Percentiles rank a stretch among this genome's conserved stretches.
phyloP scores from a whole-genome alignment of 2,113 vertebrate genomes.

The Thamnophis sirtalis region DNA sequence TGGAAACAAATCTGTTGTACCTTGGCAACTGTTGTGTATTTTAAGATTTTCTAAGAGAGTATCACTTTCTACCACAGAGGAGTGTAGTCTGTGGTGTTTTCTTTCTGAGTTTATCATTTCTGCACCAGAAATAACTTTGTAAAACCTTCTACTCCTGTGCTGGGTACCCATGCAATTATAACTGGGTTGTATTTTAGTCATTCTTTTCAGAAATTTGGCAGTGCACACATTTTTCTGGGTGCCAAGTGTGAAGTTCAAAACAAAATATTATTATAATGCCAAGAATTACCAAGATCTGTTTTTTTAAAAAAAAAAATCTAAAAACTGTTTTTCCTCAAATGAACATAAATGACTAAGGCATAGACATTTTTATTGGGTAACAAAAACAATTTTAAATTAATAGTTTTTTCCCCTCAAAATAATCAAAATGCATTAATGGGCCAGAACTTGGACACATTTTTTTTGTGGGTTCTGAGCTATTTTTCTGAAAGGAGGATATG shows the following conservation, averaged over 20 bases:
- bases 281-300: constrained; percentile 15
- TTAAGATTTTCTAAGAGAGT: not conserved
- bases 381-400: not conserved
- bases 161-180: constrained; percentile 5
- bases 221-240: not conserved
- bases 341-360: not conserved
- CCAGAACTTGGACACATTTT: not conserved
- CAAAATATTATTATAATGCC: constrained; percentile 25
- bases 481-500: constrained; percentile 5
- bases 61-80: not conserved
- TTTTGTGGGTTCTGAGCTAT: constrained; percentile 1
- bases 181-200: constrained; percentile 8
- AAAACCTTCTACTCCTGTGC: not conserved
- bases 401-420: not conserved
- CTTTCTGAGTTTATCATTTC: not conserved
- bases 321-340: constrained; percentile 13
- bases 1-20: not conserved
- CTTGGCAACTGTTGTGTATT: not conserved
- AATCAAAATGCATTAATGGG: constrained; percentile 16
- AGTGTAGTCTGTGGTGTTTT: not conserved
- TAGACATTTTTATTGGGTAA: not conserved
- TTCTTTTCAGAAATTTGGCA: constrained; percentile 6
- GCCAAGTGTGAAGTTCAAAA: constrained; percentile 28
- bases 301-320: not conserved
- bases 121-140: not conserved